These are phyloP conservation scores for Capreolus pygargus DNA, from an alignment of 2,113 vertebrate genomes.

Conservation along the genomic window DNA sequence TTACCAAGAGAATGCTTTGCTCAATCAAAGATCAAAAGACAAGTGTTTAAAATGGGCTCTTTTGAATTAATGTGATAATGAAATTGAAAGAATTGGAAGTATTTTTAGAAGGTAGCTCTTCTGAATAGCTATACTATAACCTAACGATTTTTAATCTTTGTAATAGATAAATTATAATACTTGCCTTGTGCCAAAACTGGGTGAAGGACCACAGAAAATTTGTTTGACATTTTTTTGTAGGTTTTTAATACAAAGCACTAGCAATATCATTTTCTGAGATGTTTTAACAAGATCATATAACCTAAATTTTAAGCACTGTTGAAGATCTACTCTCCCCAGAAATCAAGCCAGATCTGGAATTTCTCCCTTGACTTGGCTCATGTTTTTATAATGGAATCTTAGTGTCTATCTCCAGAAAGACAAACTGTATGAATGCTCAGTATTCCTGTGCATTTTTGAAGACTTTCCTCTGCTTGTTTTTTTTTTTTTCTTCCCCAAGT, in stretches of 20 bases:
- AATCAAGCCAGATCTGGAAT: conserved; percentile 34
- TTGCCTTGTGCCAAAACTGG: not conserved
- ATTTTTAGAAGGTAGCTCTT: conserved; percentile 24
- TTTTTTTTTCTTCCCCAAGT: not conserved
- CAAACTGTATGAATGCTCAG: conserved; percentile 12
- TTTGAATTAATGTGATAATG: conserved; percentile 27
- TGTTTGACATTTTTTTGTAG: conserved; percentile 31
- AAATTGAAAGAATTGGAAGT: conserved; percentile 25
- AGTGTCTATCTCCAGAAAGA: conserved; percentile 46
- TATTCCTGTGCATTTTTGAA: conserved; percentile 31
- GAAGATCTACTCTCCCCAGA: conserved; percentile 5
- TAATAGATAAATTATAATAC: not conserved
- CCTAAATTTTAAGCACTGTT: conserved; percentile 36
- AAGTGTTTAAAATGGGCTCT: conserved; percentile 2
- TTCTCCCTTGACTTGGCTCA: conserved; percentile 43
- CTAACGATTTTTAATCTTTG: conserved; percentile 9
- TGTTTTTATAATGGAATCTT: conserved; percentile 52
- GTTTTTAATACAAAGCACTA: not conserved
- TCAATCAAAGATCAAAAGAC: conserved; percentile 13
- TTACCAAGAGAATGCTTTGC: not conserved
- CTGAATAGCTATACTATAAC: not conserved
- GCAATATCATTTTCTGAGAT: conserved; percentile 39
- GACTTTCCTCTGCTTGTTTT: not conserved
- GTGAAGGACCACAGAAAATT: not conserved
- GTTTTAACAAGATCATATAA: conserved; percentile 24